phyloP scores from a whole-genome alignment of 1,140 invertebrate genomes.

The Palaemon carinicauda region DNA sequence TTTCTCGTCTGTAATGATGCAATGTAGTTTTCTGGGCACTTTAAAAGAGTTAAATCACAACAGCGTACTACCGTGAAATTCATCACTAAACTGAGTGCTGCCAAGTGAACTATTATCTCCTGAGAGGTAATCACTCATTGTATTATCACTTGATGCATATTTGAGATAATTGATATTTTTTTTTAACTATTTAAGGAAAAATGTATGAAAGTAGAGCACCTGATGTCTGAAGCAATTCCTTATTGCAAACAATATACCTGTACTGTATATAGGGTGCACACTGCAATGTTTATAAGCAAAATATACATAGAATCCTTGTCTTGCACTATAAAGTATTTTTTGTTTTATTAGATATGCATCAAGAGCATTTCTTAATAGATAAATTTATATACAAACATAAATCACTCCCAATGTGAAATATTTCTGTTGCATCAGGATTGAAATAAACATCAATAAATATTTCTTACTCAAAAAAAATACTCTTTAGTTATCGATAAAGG shows the following conservation, averaged over 20 bases:
- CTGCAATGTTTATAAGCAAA: neutral
- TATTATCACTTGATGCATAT: too few relatives aligned
- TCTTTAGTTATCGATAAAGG: too few relatives aligned
- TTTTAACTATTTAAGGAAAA: neutral
- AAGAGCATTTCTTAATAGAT: neutral
- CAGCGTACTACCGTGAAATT: neutral
- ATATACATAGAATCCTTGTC: neutral
- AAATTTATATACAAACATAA: too few relatives aligned
- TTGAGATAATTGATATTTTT: neutral
- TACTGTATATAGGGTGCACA: neutral
- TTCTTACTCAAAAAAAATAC: too few relatives aligned
- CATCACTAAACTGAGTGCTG: constrained; percentile 7
- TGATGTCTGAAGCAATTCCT: neutral
- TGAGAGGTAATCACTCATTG: neutral
- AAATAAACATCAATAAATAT: too few relatives aligned
- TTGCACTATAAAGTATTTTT: neutral
- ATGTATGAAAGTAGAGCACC: neutral
- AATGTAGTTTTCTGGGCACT: neutral
- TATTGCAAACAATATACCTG: neutral
- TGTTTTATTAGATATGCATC: neutral
- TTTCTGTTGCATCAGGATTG: too few relatives aligned
- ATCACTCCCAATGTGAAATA: too few relatives aligned
- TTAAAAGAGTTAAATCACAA: neutral
- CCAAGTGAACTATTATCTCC: neutral
- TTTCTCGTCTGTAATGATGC: neutral